Conservation (phyloP, 2,888 invertebrate genomes). For the Idaea aversata region DNA sequence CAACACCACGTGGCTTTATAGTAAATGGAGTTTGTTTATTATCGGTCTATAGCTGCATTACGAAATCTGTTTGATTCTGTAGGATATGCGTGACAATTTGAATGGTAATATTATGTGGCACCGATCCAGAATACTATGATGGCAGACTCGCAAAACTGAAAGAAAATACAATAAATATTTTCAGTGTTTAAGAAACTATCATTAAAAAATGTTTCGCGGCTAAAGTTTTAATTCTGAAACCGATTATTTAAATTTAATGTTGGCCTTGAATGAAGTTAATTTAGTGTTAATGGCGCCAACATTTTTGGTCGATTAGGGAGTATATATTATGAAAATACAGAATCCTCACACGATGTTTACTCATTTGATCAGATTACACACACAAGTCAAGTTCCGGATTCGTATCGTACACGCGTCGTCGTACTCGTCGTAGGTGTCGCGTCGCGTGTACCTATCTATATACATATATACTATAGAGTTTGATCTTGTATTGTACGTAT, state of each 20-base stretch:
- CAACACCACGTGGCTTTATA: background rate
- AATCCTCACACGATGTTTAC: background rate
- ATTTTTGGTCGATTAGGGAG: background rate
- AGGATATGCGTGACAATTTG: slow-evolving; percentile 7
- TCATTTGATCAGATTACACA: background rate
- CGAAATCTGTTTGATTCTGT: slow-evolving; percentile 12
- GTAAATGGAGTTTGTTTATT: slow-evolving; percentile 1
- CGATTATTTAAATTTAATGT: background rate
- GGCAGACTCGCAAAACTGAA: slow-evolving; percentile 9
- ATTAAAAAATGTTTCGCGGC: background rate
- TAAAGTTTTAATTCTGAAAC: background rate
- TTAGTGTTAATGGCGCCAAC: background rate
- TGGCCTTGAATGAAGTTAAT: background rate
- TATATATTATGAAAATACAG: background rate
- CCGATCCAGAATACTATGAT: slow-evolving; percentile 13
- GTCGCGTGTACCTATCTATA: background rate
- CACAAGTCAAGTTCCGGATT: background rate
- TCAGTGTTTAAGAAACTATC: background rate
- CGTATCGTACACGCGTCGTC: background rate
- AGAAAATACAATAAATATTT: slow-evolving; percentile 8
- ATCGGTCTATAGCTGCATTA: slow-evolving; percentile 16
- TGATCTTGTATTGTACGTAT: slow-evolving; percentile 27
- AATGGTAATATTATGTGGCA: slow-evolving; percentile 19
- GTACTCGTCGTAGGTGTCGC: no score
- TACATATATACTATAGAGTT: background rate